phyloP scores from a whole-genome alignment of 2,113 vertebrate genomes.

The Zapornia atra region DNA sequence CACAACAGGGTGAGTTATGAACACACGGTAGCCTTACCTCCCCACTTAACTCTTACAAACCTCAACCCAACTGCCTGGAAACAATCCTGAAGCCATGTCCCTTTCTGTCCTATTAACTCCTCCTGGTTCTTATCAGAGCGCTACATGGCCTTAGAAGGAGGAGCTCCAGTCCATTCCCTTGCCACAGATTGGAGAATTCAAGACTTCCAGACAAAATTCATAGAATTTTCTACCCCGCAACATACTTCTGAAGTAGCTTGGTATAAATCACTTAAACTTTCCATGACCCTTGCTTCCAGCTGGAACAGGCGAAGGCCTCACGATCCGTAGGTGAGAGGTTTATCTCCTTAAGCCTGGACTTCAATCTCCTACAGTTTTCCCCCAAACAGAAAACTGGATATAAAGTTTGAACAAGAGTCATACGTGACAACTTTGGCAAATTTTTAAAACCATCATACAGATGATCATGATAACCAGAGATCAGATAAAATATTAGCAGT shows the following conservation, averaged over 20 bases:
- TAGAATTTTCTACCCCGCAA: not conserved
- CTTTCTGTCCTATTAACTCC: not conserved
- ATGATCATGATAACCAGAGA: not conserved
- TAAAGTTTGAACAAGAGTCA: not conserved
- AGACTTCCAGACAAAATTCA: not conserved
- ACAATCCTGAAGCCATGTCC: not conserved
- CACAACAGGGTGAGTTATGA: not conserved
- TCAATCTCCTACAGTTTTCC: not conserved
- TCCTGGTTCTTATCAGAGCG: not conserved
- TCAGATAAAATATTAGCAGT: not conserved
- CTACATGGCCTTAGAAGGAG: not conserved
- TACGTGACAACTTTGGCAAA: fast-evolving
- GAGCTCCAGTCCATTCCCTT: fast-evolving
- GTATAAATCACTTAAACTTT: not conserved
- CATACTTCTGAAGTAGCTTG: not conserved
- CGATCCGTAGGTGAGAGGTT: not conserved
- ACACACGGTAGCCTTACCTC: not conserved
- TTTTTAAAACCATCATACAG: not conserved
- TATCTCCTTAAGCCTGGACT: not conserved
- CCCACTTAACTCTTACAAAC: not conserved
- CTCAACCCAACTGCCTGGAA: not conserved
- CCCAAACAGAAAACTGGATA: not conserved
- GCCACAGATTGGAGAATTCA: not conserved
- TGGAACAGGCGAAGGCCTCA: not conserved
- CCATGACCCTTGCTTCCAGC: fast-evolving